phyloP scores from a whole-genome alignment of 1,140 invertebrate species.

The Atta colombica region DNA sequence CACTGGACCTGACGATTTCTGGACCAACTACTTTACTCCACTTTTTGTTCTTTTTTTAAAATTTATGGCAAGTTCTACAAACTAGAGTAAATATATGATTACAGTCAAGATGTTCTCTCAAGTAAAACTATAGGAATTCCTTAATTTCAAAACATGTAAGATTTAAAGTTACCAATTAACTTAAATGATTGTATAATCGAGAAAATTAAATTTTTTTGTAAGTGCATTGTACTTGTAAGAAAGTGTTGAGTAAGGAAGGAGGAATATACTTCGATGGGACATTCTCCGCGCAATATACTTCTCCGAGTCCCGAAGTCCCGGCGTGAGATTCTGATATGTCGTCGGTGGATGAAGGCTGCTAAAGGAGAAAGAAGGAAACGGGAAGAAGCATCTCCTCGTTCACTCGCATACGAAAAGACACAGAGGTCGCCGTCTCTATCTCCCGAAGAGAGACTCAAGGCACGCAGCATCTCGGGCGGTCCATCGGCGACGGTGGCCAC shows the following conservation, averaged over 20 bases:
- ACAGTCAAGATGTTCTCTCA: not conserved
- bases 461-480: conserved; percentile 81
- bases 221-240: not conserved
- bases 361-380: conserved; percentile 37
- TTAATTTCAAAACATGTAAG: not conserved
- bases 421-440: conserved; percentile 71
- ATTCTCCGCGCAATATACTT: conserved; percentile 11
- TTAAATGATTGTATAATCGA: not conserved
- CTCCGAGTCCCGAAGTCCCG: conserved; percentile 9
- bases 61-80: not conserved
- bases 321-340: conserved; percentile 52
- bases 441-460: conserved; percentile 36
- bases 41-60: not conserved
- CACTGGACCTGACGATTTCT: too few relatives aligned
- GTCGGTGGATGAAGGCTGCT: conserved; percentile 27
- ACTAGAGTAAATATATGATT: not conserved
- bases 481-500: conserved; percentile 76
- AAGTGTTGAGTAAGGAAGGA: not conserved
- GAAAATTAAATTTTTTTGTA: not conserved
- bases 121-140: not conserved
- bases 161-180: not conserved
- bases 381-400: conserved; percentile 31
- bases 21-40: too few relatives aligned
- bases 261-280: conserved; percentile 20
- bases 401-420: conserved; percentile 47